Base-by-base conservation (phyloP, 92 coral and sea anemone species). In the Actinostola sp. region DNA sequence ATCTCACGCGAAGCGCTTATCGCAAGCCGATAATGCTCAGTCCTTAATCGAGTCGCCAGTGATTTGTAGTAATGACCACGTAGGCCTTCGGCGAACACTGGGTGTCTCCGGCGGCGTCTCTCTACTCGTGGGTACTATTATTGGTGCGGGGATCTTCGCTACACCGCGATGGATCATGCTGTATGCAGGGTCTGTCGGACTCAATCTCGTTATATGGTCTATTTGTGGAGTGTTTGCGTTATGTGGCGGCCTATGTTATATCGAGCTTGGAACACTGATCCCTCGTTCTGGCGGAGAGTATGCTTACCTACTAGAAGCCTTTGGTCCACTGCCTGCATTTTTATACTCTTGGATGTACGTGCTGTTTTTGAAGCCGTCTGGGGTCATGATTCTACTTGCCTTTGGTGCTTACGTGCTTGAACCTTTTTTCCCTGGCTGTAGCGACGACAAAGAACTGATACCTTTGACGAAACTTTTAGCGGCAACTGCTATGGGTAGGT, bases 111-210 rank as follows among this genome's bases (percentile, higher is more conserved):
- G 96, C 60, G 98, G 96, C 0, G 72, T 93, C 19, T 81, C 91
- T 34, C 72, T 93, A 3, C 92, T 93, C n/a, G 91, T 93, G 0
- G 98, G 98, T 0, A 93, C 98, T 0, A 88, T 93, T 70, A 90
- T 93, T 4, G 98, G 98, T 27, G 84, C 96, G 7, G 98, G 98
- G 11, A 93, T 93, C 35, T 93, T 93, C 58, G 98, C 98, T 28
- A 90, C 98, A 7, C 98, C 98, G 32, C 87, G 88, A 57, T 90
- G 86, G 80, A 93, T 93, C 43, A 82, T 90, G 89, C 75, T 80
- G 64, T 80, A 87, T 35, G 81, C 96, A 42, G 96, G 98, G 16
- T 93, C 98, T 7, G 98, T 93, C 4, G 98, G 98, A 23, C 84
- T 93, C 63, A 92, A 95, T 0, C 79, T 93, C 27, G 86, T 93